Evolutionary conservation across 2,888 invertebrate genomes (phyloP).

Genomic region (Acleris holmiana): DNA sequence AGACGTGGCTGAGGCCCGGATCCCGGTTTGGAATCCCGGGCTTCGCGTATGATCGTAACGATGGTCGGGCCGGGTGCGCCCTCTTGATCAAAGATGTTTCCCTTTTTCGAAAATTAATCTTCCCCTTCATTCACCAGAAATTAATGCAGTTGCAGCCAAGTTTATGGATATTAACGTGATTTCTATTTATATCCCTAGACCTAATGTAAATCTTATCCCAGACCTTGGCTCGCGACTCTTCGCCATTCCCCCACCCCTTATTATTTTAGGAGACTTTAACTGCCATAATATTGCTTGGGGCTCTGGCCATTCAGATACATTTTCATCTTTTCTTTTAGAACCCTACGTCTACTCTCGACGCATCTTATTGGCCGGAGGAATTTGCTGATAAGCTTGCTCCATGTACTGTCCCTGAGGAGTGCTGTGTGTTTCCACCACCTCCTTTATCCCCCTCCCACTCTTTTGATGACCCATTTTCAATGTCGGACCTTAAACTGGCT

Average conservation of each 20-base stretch:
- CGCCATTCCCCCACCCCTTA: neutral
- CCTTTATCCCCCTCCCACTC: no score
- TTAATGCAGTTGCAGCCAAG: neutral
- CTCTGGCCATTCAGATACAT: neutral
- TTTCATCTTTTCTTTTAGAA: neutral
- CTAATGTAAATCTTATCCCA: neutral
- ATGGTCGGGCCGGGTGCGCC: neutral
- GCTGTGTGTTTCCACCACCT: no score
- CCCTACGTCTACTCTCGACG: no score
- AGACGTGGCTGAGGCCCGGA: neutral
- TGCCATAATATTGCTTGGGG: conserved; percentile 1
- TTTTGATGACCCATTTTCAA: no score
- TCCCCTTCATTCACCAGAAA: no score
- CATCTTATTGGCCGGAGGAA: no score
- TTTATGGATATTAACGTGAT: neutral
- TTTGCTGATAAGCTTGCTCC: no score
- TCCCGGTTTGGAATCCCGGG: neutral
- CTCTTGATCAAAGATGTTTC: neutral
- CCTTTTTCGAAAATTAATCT: no score
- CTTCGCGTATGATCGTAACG: neutral
- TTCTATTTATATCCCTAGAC: neutral
- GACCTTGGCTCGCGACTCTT: neutral
- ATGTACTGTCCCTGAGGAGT: no score
- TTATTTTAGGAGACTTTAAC: neutral
- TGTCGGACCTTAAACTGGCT: no score